These are phyloP conservation scores for Zaprionus africanus DNA, from an alignment of 1,140 invertebrate genomes.

Conservation along the genomic window DNA sequence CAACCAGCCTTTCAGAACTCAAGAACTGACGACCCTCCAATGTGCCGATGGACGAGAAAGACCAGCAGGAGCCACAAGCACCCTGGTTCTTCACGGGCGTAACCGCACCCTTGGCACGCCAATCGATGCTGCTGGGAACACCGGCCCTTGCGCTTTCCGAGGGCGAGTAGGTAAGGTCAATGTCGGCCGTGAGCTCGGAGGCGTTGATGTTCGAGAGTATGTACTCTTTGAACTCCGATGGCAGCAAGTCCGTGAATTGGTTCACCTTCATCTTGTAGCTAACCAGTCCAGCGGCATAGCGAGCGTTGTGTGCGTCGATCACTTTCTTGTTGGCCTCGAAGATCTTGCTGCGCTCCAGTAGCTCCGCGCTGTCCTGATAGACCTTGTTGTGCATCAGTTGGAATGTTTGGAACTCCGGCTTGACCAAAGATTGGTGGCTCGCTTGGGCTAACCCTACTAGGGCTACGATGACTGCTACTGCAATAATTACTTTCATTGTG, in stretches of 20 bases:
- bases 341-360: slow-evolving; percentile 89
- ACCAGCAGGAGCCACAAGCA: slow-evolving; percentile 95
- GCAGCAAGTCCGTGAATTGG: slow-evolving; percentile 92
- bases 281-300: slow-evolving; percentile 87
- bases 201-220: slow-evolving; percentile 4
- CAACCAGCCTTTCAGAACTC: slow-evolving; percentile 88
- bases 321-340: slow-evolving; percentile 92
- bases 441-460: neutral
- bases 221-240: slow-evolving; percentile 88
- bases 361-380: slow-evolving; percentile 16
- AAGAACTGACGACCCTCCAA: slow-evolving; percentile 90
- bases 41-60: slow-evolving; percentile 95
- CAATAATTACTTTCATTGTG: neutral
- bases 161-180: neutral
- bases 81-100: slow-evolving; percentile 95
- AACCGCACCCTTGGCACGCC: slow-evolving; percentile 89
- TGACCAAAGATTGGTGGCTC: neutral
- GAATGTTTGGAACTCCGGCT: neutral
- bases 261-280: slow-evolving; percentile 89
- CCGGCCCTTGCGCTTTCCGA: neutral
- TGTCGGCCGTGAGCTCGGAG: neutral
- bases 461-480: neutral
- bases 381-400: slow-evolving; percentile 8
- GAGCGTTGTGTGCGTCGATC: slow-evolving; percentile 92
- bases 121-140: slow-evolving; percentile 21